Base-by-base conservation (phyloP, 1,140 invertebrate genomes). In the Stratiolaelaps scimitus region DNA sequence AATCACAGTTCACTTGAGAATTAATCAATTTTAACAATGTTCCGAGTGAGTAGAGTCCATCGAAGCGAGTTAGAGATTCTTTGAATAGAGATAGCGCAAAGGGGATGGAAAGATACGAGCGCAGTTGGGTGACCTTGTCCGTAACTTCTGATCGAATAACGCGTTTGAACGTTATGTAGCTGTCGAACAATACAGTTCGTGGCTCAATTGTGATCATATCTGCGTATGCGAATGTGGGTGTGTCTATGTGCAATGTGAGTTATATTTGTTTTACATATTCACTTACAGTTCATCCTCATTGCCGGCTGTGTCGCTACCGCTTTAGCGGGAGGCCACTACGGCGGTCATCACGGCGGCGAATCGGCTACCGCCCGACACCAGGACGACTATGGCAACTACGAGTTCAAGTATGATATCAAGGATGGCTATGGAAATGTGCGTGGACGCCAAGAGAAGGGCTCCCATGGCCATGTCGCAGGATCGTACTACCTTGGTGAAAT, bases 351-450 rank as follows among this genome's bases (percentile, higher is more conserved):
- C 17, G 53, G 53, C n/a, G 53, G 53, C 6, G 26, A 60, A 23
- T 60, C 53, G 23, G 34, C 2, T 34, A 23, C 53, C 53, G 17
- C 26, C 23, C 26, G 53, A 60, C 53, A 60, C 15, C 53, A 60
- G 53, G 53, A 60, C 23, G 53, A 60, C 10, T 34, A 60, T 26
- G 53, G 53, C 26, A 60, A 60, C 10, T 60, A 60, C 53, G 53
- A 60, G 26, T 60, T 60, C 53, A 60, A 60, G 23, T 60, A 60
- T 34, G 53, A 60, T 23, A 60, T 60, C 23, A 60, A 60, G 53
- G 53, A 60, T 23, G 53, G 23, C 20, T 60, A 60, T 34, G 53
- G 53, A 60, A 60, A 60, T 34, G 53, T 60, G n/a, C n/a, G 34
- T 15, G 53, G 53, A 60, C 53, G 53, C 4, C 53, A 60, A 60